Evolutionary conservation across 2,113 vertebrate species (phyloP).

Genomic region (Rhodinocichla rosea): DNA sequence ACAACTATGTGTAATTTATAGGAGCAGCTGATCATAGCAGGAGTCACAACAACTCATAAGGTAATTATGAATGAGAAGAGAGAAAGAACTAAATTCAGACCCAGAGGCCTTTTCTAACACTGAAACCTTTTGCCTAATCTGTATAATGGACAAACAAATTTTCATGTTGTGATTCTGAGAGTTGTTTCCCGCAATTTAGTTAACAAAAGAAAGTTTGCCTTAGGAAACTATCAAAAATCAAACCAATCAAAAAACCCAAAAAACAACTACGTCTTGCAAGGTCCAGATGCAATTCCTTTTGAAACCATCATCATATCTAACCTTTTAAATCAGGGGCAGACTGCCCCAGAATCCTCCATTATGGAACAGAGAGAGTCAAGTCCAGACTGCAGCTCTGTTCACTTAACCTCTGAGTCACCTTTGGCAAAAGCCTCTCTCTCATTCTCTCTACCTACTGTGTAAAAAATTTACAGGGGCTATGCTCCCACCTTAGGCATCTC

Average conservation of each 20-base stretch:
- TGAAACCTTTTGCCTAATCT: not conserved
- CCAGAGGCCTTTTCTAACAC: not conserved
- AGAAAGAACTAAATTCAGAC: not conserved
- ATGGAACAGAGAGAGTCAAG: not conserved
- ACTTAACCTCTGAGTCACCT: not conserved
- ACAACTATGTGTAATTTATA: not conserved
- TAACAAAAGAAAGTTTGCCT: not conserved
- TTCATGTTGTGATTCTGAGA: not conserved
- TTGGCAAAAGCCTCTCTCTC: not conserved
- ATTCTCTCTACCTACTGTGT: not conserved
- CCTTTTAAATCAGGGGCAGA: not conserved
- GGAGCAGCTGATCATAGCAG: not conserved
- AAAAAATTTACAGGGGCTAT: not conserved
- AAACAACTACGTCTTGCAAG: not conserved
- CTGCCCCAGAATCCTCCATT: accelerated
- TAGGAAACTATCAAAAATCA: not conserved
- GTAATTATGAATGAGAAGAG: not conserved
- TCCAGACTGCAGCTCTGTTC: not conserved
- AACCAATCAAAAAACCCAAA: not conserved
- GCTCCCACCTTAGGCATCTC: not conserved
- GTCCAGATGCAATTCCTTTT: not conserved
- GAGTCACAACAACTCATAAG: not conserved
- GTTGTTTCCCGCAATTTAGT: not conserved
- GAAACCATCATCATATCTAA: not conserved
- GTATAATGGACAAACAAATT: not conserved